These are phyloP conservation scores for Hippocampus abdominalis DNA, from an alignment of 2,113 vertebrate genomes.

Conservation along the genomic window DNA sequence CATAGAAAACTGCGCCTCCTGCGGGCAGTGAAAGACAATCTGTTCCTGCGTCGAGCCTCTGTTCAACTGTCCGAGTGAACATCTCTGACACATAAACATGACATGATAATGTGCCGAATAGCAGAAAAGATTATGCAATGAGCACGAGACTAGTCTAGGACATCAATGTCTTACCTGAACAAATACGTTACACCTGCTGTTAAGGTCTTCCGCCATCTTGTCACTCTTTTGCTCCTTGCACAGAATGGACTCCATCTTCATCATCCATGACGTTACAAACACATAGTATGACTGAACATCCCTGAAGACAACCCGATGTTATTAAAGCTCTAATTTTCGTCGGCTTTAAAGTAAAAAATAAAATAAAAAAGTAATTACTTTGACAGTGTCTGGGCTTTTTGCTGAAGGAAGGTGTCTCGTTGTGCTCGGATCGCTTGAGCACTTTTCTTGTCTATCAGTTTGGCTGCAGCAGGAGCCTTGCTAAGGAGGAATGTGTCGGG, in stretches of 20 bases:
- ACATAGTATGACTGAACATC: conserved; percentile 97
- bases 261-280: conserved; percentile 98
- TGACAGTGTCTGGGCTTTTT: conserved; percentile 85
- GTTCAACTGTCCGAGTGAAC: too few relatives aligned
- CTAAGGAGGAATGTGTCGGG: conserved; percentile 86
- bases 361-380: conserved; percentile 71
- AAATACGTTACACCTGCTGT: conserved; percentile 91
- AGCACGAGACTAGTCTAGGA: not conserved
- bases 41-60: too few relatives aligned
- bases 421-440: conserved; percentile 81
- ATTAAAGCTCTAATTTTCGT: not conserved
- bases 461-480: conserved; percentile 88
- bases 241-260: conserved; percentile 96
- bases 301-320: conserved; percentile 64
- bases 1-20: too few relatives aligned
- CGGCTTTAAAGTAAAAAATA: not conserved
- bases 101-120: not conserved
- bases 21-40: too few relatives aligned
- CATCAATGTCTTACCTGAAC: conserved; percentile 81
- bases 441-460: conserved; percentile 91
- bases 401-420: conserved; percentile 86
- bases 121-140: not conserved
- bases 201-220: conserved; percentile 88
- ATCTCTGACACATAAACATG: not conserved
- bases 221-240: conserved; percentile 85